Base-by-base conservation (phyloP, 2,888 invertebrate genomes). In the Isoperla grammatica region DNA sequence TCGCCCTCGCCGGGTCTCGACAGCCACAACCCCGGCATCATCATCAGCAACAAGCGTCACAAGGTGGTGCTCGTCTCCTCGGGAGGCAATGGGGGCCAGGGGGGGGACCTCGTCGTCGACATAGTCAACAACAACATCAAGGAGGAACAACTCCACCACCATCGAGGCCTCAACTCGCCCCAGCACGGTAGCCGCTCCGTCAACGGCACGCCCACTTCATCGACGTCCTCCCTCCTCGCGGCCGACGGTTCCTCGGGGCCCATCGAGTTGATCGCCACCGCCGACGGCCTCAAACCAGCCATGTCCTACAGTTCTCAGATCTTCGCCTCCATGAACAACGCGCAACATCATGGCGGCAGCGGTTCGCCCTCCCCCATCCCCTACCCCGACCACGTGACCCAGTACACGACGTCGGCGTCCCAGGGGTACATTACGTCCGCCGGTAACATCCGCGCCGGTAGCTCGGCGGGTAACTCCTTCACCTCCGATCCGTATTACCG, bases 311-410 rank as follows among this genome's bases (percentile, higher is more conserved):
- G 82, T 65, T 81, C 83, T 68, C 85, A 85, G 75, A 84, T 85
- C 77, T 85, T 84, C 74, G 81, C 83, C 73, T 79, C 83, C 67
- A 82, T 83, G 76, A 59, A 66, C 19, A 59, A 63, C 48, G 65
- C 65, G 12, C 64, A 63, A 37, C 64, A 74, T 64, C 74, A 74
- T 56, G 75, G 75, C 64, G 68, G 69, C 35, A 71, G 71, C 64
- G 84, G 84, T 69, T 82, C 84, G 57, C 84, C 85, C 62, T 84
- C 84, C 66, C 84, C 85, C 45, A 83, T 81, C 65, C 83, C 84
- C 43, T 79, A 79, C 69, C 71, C 71, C 64, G 75, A 75, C 61
- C 74, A 74, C 67, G 71, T 67, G 66, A 71, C 68, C 61, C 75
- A 73, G 68, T 76, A 74, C 69, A 70, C 69, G 62, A 63, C 67